These are phyloP conservation scores for Crossocerus cetratus DNA, from an alignment of 2,888 invertebrate genomes.

Conservation along the genomic window DNA sequence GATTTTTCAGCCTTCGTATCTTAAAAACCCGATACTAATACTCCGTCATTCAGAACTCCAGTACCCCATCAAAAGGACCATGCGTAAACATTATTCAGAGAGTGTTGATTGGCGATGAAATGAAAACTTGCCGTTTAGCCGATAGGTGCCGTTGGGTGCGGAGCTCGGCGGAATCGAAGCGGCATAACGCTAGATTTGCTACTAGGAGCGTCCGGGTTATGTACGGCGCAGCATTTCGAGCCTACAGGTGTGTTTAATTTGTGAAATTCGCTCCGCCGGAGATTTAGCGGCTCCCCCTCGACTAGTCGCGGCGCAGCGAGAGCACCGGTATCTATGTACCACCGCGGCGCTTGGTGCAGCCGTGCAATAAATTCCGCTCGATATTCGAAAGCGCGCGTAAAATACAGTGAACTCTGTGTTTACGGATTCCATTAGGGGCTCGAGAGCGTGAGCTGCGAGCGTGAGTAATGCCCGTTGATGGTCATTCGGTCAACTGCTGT, in stretches of 20 bases:
- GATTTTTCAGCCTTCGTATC: no score
- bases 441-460: no score
- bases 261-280: constrained; percentile 17
- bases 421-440: neutral
- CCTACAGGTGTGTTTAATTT: constrained; percentile 49
- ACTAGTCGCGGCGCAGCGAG: no score
- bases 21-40: no score
- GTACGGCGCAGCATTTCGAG: constrained; percentile 4
- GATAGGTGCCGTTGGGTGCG: neutral
- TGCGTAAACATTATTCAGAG: constrained; percentile 1
- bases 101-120: constrained; percentile 2
- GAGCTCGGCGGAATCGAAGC: constrained; percentile 7
- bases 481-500: no score
- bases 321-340: neutral
- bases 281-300: constrained; percentile 23
- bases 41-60: no score
- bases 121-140: neutral
- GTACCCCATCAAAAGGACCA: no score
- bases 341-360: neutral
- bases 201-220: constrained; percentile 1
- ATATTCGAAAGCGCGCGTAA: constrained; percentile 34
- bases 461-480: no score
- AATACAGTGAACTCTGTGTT: constrained; percentile 15
- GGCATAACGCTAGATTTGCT: constrained; percentile 27
- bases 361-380: constrained; percentile 33